Percentiles rank a stretch among this genome's conserved stretches.
These are phyloP conservation scores for Tribolium madens DNA, from an alignment of 1,140 invertebrate species.

Conservation along the genomic window DNA sequence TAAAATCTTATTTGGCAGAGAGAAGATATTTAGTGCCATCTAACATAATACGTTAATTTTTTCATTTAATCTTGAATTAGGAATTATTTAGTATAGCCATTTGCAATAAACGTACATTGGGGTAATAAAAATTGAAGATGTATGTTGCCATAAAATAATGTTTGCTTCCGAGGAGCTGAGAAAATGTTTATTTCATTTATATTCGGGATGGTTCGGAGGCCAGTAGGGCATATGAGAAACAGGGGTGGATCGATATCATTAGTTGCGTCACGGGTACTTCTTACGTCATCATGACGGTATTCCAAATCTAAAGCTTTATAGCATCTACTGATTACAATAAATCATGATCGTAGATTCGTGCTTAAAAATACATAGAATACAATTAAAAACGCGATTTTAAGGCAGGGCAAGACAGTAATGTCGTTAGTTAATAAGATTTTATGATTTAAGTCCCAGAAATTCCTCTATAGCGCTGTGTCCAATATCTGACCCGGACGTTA, in stretches of 20 bases:
- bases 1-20: conserved; percentile 17
- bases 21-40: no score
- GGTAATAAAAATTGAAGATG: conserved; percentile 15
- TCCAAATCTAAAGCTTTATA: conserved; percentile 7
- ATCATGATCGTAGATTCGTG: neutral
- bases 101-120: conserved; percentile 6
- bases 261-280: conserved; percentile 48
- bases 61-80: conserved; percentile 11
- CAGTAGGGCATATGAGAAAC: conserved; percentile 38
- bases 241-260: conserved; percentile 46
- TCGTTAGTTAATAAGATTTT: conserved; percentile 14
- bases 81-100: neutral
- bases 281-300: conserved; percentile 47
- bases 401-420: neutral
- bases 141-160: conserved; percentile 27
- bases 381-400: neutral
- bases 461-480: neutral
- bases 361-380: neutral
- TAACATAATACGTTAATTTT: no score
- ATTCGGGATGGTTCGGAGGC: conserved; percentile 31
- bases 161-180: conserved; percentile 25
- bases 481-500: conserved; percentile 8
- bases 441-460: neutral
- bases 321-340: neutral
- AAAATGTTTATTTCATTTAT: conserved; percentile 37